These are phyloP conservation scores for Vireo altiloquus DNA, from an alignment of 2,113 vertebrate genomes.

Conservation along the genomic window DNA sequence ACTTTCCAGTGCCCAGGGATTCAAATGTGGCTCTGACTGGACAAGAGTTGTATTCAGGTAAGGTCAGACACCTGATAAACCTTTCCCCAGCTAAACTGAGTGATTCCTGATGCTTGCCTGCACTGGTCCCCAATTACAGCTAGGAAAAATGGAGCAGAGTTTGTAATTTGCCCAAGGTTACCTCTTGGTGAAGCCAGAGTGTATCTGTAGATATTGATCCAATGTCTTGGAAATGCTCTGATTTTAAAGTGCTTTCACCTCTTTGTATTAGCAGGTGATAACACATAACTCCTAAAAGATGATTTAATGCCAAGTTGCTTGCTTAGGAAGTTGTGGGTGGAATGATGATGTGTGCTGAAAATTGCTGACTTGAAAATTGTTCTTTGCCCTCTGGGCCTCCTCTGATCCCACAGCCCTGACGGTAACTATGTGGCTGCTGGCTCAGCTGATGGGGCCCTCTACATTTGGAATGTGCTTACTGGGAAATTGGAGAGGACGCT, in stretches of 20 bases:
- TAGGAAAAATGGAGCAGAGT: neutral
- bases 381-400: neutral
- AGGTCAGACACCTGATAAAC: neutral
- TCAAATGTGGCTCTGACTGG: conserved; percentile 98
- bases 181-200: neutral
- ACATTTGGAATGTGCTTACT: conserved; percentile 90
- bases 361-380: neutral
- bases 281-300: neutral
- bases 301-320: neutral
- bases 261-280: neutral
- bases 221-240: neutral
- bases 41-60: conserved; percentile 96
- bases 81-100: neutral
- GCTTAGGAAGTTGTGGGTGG: neutral
- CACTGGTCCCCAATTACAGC: neutral
- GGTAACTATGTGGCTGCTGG: conserved; percentile 87
- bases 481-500: conserved; percentile 88
- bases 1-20: conserved; percentile 85
- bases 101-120: neutral
- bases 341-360: neutral
- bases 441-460: conserved; percentile 89
- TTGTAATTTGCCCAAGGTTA: neutral
- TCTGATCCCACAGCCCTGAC: conserved; percentile 80
- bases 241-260: neutral
- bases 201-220: neutral